Percentiles rank a stretch among this genome's conserved stretches.
These are phyloP conservation scores for Gallinago paraguaiae DNA, from an alignment of 2,113 vertebrate species.

Conservation along the genomic window DNA sequence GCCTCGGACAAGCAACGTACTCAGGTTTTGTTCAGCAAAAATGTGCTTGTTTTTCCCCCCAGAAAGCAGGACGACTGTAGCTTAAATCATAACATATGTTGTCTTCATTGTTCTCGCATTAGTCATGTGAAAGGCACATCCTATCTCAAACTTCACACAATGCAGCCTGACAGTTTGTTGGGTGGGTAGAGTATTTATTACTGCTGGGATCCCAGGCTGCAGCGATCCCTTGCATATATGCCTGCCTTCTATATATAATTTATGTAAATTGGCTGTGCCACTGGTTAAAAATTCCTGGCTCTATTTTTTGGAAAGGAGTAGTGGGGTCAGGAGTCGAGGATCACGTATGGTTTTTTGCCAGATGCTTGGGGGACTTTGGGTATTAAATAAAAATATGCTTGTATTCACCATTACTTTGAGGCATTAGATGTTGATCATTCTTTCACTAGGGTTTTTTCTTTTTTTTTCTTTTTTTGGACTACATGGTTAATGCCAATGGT, in stretches of 20 bases:
- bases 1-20: background rate
- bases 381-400: background rate
- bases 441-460: background rate
- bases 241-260: background rate
- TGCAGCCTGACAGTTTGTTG: constrained; percentile 36
- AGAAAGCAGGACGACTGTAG: constrained; percentile 8
- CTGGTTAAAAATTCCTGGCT: constrained; percentile 1
- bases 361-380: background rate
- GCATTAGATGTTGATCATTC: background rate
- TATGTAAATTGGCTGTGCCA: background rate
- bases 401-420: background rate
- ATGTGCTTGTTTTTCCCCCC: background rate
- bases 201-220: background rate
- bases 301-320: background rate
- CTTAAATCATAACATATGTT: constrained; percentile 56
- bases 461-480: background rate
- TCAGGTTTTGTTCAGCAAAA: constrained; percentile 26
- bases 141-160: constrained; percentile 30
- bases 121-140: constrained; percentile 50
- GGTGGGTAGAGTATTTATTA: constrained; percentile 41
- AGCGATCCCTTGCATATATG: background rate
- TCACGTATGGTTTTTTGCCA: background rate
- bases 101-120: constrained; percentile 48
- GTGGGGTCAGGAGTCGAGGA: background rate
- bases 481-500: background rate